Base-by-base conservation (phyloP, 2,888 invertebrate species). In the Auanema sp. region DNA sequence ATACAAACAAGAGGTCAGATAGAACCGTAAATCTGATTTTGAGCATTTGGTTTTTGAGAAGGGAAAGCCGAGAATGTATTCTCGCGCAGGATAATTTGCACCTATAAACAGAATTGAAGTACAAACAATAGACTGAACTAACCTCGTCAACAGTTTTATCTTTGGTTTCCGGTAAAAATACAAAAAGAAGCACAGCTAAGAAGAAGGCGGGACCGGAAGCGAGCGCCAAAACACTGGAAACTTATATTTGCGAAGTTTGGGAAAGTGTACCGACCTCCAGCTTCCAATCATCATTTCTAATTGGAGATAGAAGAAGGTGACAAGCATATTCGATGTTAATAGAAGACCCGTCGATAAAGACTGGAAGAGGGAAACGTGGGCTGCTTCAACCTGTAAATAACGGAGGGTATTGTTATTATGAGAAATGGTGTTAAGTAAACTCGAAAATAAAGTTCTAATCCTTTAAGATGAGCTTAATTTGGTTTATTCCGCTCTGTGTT, bases 161-260 rank as follows among this genome's bases (percentile, higher is more conserved):
- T 63, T 75, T 75, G 14, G 80, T 80, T 69, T 81, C 81, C 5
- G 81, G 81, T 53, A 81, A 69, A 44, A 78, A 79, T 16, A 79
- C 53, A 59, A 74, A 72, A 21, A 81, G 64, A 58, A 79, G 49
- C 18, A 74, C 44, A 25, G 81, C 81, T 40, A 72, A 60, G 18
- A 80, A 41, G n/a, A 77, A 25, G 8, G 81, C 77, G 41, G 81
- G 81, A 43, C 76, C 65, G 3, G 75, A 66, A 14, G 81, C 73
- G 8, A 81, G 60, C 8, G 76, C 43, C 25, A 81, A 57, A 40
- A 81, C 64, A 61, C 73, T 72, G 52, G 33, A n/a, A 68, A 66
- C 40, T 25, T 16, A 40, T n/a, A 40, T 24, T 43, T n/a, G 24
- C 14, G 3, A 11, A 14, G 47, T 47, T 33, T 33, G 4, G 33